A percentile compares a stretch with the other conserved stretches of the same genome.
Conservation (phyloP, 2,113 vertebrate genomes). For the Thymallus thymallus region DNA sequence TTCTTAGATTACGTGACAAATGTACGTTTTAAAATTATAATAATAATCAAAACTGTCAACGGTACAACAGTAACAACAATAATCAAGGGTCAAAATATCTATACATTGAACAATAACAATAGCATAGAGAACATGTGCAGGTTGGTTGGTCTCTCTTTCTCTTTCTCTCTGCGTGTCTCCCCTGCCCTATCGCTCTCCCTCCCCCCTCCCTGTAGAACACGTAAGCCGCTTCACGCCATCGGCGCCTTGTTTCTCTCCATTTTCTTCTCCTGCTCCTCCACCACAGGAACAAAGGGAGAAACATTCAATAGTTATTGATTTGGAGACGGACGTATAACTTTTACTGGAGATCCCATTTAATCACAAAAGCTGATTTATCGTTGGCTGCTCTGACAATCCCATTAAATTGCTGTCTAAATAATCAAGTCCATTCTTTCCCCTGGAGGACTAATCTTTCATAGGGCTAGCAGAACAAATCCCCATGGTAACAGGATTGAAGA, state of each 20-base stretch:
- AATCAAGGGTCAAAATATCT: too few species aligned
- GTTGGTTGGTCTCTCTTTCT: constrained; percentile 33
- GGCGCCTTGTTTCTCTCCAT: constrained; percentile 43
- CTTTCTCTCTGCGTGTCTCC: constrained; percentile 5
- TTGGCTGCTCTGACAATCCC: constrained; percentile 76
- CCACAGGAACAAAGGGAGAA: constrained; percentile 58
- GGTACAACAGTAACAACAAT: too few species aligned
- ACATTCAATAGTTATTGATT: constrained; percentile 81
- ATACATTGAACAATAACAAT: too few species aligned
- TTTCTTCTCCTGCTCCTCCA: constrained; percentile 19
- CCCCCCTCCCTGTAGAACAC: constrained; percentile 33
- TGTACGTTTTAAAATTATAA: too few species aligned
- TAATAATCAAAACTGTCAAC: too few species aligned
- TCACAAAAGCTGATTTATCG: constrained; percentile 84
- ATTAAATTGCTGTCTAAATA: constrained; percentile 83
- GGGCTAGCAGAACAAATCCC: constrained; percentile 72
- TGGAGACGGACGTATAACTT: constrained; percentile 70
- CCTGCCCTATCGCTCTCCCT: constrained; percentile 4
- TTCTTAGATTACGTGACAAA: too few species aligned
- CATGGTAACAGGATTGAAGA: constrained; percentile 72
- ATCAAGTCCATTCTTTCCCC: constrained; percentile 81
- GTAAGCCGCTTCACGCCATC: constrained; percentile 45
- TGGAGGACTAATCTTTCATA: constrained; percentile 78
- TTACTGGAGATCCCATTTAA: constrained; percentile 82
- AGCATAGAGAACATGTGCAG: too few species aligned